Evolutionary conservation across 2,888 invertebrate species (phyloP).

Genomic region (Coleophora flavipennella): DNA sequence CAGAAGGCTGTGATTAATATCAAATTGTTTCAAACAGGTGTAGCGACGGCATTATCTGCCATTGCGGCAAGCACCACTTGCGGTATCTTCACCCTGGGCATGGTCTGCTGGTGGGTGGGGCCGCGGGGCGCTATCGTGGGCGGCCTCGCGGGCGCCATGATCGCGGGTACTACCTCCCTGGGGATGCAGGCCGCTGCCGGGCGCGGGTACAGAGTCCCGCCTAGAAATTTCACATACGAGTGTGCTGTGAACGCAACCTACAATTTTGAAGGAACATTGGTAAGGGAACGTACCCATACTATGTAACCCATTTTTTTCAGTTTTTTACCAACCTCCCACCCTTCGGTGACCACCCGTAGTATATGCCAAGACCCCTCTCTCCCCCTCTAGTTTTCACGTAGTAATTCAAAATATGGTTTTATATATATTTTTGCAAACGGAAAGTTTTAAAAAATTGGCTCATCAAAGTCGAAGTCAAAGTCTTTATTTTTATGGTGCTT

Average conservation of each 20-base stretch:
- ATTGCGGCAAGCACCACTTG: slow-evolving; percentile 88
- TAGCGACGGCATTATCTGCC: slow-evolving; percentile 84
- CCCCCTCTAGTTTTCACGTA: too few relatives aligned
- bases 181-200: slow-evolving; percentile 79
- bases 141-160: slow-evolving; percentile 72
- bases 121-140: slow-evolving; percentile 76
- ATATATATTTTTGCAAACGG: too few relatives aligned
- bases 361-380: too few relatives aligned
- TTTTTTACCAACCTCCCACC: too few relatives aligned
- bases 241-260: slow-evolving; percentile 41
- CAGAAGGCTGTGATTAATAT: too few relatives aligned
- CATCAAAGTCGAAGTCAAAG: too few relatives aligned
- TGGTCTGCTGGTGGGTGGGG: slow-evolving; percentile 86
- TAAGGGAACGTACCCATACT: too few relatives aligned
- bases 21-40: slow-evolving; percentile 53
- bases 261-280: background rate
- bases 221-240: slow-evolving; percentile 28
- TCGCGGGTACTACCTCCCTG: slow-evolving; percentile 76
- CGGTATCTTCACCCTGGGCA: slow-evolving; percentile 87
- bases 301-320: too few relatives aligned
- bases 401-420: too few relatives aligned
- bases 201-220: slow-evolving; percentile 69
- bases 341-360: too few relatives aligned
- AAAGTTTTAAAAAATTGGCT: too few relatives aligned
- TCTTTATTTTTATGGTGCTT: too few relatives aligned